Base-by-base conservation (phyloP, 2,113 vertebrate species). In the Epinephelus cyanopodus region DNA sequence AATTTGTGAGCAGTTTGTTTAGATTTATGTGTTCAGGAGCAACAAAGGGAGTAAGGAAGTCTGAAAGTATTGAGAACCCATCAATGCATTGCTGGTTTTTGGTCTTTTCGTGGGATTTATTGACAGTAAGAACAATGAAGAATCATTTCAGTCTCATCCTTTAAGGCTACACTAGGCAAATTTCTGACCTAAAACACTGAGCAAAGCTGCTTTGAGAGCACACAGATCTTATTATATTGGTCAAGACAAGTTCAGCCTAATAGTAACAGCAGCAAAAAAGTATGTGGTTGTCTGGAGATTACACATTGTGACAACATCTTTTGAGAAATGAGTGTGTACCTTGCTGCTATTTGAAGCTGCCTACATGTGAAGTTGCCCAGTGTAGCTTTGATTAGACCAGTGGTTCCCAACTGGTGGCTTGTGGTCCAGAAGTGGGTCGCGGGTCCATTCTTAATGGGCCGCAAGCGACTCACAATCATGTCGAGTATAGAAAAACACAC, bases 311-410 rank as follows among this genome's bases (percentile, higher is more conserved):
- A 54, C 17, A 47, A 19, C 3, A 33, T 50, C 7, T 71, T 14
- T 11, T 27, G 5, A n/a, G 14, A 66, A 33, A 25, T 37, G 1
- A n/a, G 45, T 12, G 25, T 33, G 9, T 18, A 25, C 23, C 25
- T 77, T 52, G 27, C 14, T 56, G 48, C 50, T 4, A 69, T 45
- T 72, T 52, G 18, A 9, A 66, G 56, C 57, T 8, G 27, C 33
- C 25, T 64, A 29, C 3, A 29, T 29, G 29, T 29, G 23, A 69
- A 3, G 21, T 64, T 62, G 39, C 19, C 64, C 25, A n/a, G 25
- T 78, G 68, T 78, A 72, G 74, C 62, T 77, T 69, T 63, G 61
- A 53, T 67, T 10, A 70, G 11, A 61, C 33, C 33, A 37, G 33
- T 37, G 33, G 33, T 37, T 37, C 33, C 33, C 33, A 37, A 7